phyloP scores from a whole-genome alignment of 2,797 vertebrate species.

The Scyliorhinus canicula region DNA sequence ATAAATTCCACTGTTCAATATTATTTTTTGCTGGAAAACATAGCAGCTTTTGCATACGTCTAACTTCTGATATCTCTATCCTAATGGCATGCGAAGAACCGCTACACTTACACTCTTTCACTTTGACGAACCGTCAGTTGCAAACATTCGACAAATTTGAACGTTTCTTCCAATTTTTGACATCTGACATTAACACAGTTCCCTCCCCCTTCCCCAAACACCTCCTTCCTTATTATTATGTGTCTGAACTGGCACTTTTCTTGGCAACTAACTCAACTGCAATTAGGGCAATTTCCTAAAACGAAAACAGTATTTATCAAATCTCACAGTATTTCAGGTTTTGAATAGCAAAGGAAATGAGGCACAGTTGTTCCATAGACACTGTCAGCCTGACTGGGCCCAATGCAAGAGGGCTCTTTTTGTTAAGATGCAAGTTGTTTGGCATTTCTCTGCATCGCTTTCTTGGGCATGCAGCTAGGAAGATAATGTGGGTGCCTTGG shows the following conservation, averaged over 20 bases:
- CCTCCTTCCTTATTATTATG: background rate
- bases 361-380: conserved; percentile 13
- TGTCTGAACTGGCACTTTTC: conserved; percentile 31
- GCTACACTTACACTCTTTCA: background rate
- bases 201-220: background rate
- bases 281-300: conserved; percentile 31
- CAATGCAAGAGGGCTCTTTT: background rate
- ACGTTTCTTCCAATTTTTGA: background rate
- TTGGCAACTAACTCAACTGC: conserved; percentile 27
- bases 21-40: background rate
- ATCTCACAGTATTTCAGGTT: background rate
- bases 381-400: background rate
- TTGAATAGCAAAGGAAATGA: conserved; percentile 22
- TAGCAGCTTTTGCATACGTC: background rate
- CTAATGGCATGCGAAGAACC: background rate
- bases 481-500: background rate
- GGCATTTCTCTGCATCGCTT: background rate
- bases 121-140: background rate
- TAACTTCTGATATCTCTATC: background rate
- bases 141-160: background rate
- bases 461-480: background rate
- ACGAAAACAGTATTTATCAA: conserved; percentile 37
- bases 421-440: background rate
- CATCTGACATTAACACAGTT: conserved; percentile 7
- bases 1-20: background rate